A percentile compares a stretch with the other conserved stretches of the same genome.
Conservation (phyloP, 1,140 invertebrate genomes). For the Acromyrmex charruanus region DNA sequence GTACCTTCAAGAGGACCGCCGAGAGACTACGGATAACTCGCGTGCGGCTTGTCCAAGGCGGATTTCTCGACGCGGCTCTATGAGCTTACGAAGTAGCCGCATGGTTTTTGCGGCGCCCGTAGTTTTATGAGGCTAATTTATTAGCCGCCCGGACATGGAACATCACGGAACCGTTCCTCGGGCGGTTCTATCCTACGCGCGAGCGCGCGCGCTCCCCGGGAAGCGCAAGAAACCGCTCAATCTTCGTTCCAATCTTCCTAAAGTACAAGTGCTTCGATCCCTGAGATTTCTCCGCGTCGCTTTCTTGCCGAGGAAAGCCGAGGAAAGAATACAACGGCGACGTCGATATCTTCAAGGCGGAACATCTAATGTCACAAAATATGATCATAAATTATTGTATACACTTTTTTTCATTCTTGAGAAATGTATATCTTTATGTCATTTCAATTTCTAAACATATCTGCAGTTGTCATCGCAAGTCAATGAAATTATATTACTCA, state of each 20-base stretch:
- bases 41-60: constrained; percentile 62
- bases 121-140: constrained; percentile 73
- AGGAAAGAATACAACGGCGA: neutral
- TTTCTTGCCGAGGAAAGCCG: constrained; percentile 53
- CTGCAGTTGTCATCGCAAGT: neutral
- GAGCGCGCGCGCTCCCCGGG: constrained; percentile 46
- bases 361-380: constrained; percentile 17
- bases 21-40: constrained; percentile 58
- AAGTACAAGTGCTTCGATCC: constrained; percentile 67
- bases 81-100: constrained; percentile 68
- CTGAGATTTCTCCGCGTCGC: constrained; percentile 66
- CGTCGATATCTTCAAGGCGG: constrained; percentile 20
- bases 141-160: constrained; percentile 66
- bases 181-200: constrained; percentile 33
- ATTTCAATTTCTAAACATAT: neutral
- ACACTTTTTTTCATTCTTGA: neutral
- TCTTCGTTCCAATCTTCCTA: constrained; percentile 69
- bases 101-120: constrained; percentile 67
- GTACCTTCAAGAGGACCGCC: constrained; percentile 73
- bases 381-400: constrained; percentile 5
- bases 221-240: constrained; percentile 70
- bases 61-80: constrained; percentile 58
- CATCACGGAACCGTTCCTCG: constrained; percentile 66
- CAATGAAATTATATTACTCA: neutral
- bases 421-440: neutral